Evolutionary conservation across 1,140 invertebrate genomes (phyloP), one percentile per base, ranked within the genome.

Genomic region (Pogonus chalceus): DNA sequence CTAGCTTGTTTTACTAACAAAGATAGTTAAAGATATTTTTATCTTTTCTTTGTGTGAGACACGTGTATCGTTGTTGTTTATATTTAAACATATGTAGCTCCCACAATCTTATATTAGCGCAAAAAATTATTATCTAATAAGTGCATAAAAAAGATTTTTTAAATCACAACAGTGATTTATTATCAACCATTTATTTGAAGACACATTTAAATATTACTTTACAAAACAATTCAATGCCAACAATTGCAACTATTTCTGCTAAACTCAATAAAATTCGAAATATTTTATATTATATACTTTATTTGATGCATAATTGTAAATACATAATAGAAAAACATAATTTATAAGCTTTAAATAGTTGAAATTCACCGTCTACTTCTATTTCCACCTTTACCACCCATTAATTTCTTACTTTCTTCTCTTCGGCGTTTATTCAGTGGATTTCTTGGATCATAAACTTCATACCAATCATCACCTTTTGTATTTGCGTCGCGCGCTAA

Each of bases 401-500:
- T 22, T 18, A 24, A 12, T 49, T 49, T 51, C 23, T 51, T 51
- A 23, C 26, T 58, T 65, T 78, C 80, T 2, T 78, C 90, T 56
- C 94, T 75, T 67, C 92, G 82, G 50, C 94, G 76, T 75, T 96
- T 92, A 60, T 92, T 97, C 0, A 98, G 70, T 0, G 91, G 88
- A 78, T 98, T 97, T 60, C 95, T 75, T 0, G 96, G 96, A 76
- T 98, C 94, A 65, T 87, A 88, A 54, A 96, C 92, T 64, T 96
- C 92, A 69, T 95, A 98, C 89, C 95, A 94, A 68, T 98, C 93
- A 62, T 92, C 87, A 52, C 84, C 80, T 68, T 92, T 93, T 2
- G 84, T 89, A 61, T 91, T 97, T 0, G 96, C 96, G 78, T 99
- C 96, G 68, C 95, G 92, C 0, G 96, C 96, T 51, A 94, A 73